Conservation (phyloP, 2,113 vertebrate genomes). For the Psettodes erumei region DNA sequence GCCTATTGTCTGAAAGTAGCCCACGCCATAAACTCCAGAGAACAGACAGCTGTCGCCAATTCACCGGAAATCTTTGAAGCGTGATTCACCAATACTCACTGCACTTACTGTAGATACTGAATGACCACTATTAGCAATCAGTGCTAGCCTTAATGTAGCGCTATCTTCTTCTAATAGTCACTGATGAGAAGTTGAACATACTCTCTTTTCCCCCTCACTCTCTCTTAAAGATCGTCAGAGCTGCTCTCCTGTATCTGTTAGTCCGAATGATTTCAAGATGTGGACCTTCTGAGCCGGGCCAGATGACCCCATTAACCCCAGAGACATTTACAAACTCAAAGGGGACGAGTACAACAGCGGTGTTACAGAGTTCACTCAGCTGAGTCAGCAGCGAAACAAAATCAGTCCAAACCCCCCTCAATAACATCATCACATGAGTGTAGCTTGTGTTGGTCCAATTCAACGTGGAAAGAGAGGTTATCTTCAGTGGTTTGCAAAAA, state of each 20-base stretch:
- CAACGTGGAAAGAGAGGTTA: background rate
- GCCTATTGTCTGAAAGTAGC: constrained; percentile 43
- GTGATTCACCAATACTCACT: background rate
- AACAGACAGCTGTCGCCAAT: constrained; percentile 45
- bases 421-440: constrained; percentile 6
- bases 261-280: constrained; percentile 79
- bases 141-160: constrained; percentile 14
- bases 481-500: background rate
- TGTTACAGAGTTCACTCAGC: constrained; percentile 4
- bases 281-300: constrained; percentile 41
- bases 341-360: background rate
- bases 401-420: background rate
- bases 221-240: constrained; percentile 29
- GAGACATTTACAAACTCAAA: background rate
- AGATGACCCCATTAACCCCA: constrained; percentile 68
- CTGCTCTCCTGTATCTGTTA: constrained; percentile 56
- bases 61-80: constrained; percentile 46
- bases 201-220: background rate
- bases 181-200: constrained; percentile 39
- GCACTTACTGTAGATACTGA: constrained; percentile 29
- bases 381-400: background rate
- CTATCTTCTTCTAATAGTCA: constrained; percentile 38
- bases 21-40: constrained; percentile 8
- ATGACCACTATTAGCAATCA: constrained; percentile 45
- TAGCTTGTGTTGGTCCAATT: background rate